phyloP scores from a whole-genome alignment of 2,888 invertebrate genomes.

The Globia sparganii region DNA sequence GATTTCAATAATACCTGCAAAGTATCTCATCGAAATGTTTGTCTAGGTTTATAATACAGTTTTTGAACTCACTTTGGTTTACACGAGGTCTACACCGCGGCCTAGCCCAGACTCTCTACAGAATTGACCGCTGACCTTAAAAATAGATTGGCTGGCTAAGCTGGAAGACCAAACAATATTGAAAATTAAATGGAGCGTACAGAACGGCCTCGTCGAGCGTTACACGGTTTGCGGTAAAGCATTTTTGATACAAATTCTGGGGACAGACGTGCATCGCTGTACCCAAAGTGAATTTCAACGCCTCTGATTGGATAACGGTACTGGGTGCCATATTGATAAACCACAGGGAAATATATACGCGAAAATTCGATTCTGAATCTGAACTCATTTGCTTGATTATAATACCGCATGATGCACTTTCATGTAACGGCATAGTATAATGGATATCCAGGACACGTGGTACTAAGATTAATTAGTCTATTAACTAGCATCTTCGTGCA shows the following conservation, averaged over 20 bases:
- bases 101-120: slow-evolving; percentile 23
- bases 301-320: slow-evolving; percentile 84
- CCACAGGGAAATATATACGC: slow-evolving; percentile 74
- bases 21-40: neutral
- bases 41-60: neutral
- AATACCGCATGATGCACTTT: slow-evolving; percentile 33
- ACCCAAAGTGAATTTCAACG: slow-evolving; percentile 76
- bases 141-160: slow-evolving; percentile 54
- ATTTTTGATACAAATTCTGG: slow-evolving; percentile 77
- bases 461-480: slow-evolving; percentile 48
- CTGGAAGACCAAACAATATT: slow-evolving; percentile 62
- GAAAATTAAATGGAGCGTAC: slow-evolving; percentile 80
- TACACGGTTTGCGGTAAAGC: slow-evolving; percentile 81
- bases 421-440: slow-evolving; percentile 42
- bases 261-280: slow-evolving; percentile 81
- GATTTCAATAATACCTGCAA: slow-evolving; percentile 1
- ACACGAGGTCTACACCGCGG: neutral
- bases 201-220: slow-evolving; percentile 74
- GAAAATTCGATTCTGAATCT: slow-evolving; percentile 42
- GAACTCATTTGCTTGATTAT: slow-evolving; percentile 46
- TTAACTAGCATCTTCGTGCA: slow-evolving; percentile 41
- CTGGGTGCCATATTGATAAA: slow-evolving; percentile 65
- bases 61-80: slow-evolving; percentile 17
- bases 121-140: slow-evolving; percentile 55
- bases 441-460: slow-evolving; percentile 45